Evolutionary conservation across 1,140 invertebrate genomes (phyloP).

Genomic region (Lepidurus packardi): DNA sequence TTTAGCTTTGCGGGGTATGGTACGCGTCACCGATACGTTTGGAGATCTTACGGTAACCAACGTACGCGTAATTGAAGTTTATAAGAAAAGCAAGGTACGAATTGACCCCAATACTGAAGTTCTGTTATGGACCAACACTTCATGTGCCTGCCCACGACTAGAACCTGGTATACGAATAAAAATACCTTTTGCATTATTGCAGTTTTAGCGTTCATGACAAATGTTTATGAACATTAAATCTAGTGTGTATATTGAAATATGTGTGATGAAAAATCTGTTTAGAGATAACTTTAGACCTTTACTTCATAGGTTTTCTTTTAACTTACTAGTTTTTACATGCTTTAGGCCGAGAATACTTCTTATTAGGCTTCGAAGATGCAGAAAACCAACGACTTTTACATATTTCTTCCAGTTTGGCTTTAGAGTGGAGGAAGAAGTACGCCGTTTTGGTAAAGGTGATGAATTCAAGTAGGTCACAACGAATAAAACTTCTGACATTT

Average conservation of each 20-base stretch:
- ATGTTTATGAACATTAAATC: background rate
- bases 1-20: conserved; percentile 26
- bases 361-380: conserved; percentile 33
- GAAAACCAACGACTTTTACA: conserved; percentile 31
- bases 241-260: background rate
- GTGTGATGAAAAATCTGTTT: background rate
- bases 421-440: conserved; percentile 35
- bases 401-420: conserved; percentile 26
- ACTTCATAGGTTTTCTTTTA: background rate
- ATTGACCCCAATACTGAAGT: conserved; percentile 25
- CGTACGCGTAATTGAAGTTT: conserved; percentile 33
- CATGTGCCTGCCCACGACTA: conserved; percentile 31
- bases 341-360: conserved; percentile 33
- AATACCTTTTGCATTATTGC: background rate
- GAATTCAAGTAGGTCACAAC: background rate
- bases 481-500: background rate
- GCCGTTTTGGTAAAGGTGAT: conserved; percentile 30
- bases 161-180: conserved; percentile 31
- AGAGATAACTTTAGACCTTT: background rate
- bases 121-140: conserved; percentile 34
- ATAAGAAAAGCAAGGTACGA: conserved; percentile 31
- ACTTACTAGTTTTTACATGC: background rate
- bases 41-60: conserved; percentile 35
- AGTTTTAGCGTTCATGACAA: background rate
- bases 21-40: conserved; percentile 30